These are phyloP conservation scores for Euglossa dilemma DNA, from an alignment of 1,140 invertebrate genomes.

Conservation along the genomic window DNA sequence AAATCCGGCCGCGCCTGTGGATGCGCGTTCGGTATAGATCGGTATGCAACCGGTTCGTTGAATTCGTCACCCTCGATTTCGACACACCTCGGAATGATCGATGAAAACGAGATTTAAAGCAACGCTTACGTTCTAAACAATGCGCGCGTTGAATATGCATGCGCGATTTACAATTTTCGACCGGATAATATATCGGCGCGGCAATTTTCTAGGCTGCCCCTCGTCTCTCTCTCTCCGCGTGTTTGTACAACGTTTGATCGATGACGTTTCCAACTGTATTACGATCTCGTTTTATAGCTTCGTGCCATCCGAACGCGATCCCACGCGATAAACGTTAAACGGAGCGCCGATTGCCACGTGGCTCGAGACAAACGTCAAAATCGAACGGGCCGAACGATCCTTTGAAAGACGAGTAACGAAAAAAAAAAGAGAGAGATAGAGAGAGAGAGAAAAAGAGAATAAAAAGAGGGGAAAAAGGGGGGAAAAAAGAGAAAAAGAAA, in stretches of 20 bases:
- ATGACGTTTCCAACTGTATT: slow-evolving; percentile 29
- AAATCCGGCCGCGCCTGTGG: neutral
- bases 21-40: neutral
- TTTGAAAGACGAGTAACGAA: neutral
- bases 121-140: slow-evolving; percentile 50
- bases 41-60: slow-evolving; percentile 8
- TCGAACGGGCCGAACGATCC: neutral
- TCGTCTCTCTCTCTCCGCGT: neutral
- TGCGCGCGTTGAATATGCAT: slow-evolving; percentile 44
- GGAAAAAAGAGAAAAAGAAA: neutral
- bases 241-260: slow-evolving; percentile 18
- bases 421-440: neutral
- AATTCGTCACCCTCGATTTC: slow-evolving; percentile 31
- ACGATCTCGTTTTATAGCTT: slow-evolving; percentile 1
- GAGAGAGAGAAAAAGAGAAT: no score
- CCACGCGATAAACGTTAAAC: neutral
- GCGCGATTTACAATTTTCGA: slow-evolving; percentile 37
- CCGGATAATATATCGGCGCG: slow-evolving; percentile 37
- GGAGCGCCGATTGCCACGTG: neutral
- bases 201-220: slow-evolving; percentile 37
- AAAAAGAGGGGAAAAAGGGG: neutral
- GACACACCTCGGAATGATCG: slow-evolving; percentile 23
- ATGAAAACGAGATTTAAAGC: slow-evolving; percentile 50
- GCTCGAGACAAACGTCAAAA: neutral
- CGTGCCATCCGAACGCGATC: neutral